These are phyloP conservation scores for Trematomus bernacchii DNA, from an alignment of 2,797 vertebrate genomes.

Conservation along the genomic window DNA sequence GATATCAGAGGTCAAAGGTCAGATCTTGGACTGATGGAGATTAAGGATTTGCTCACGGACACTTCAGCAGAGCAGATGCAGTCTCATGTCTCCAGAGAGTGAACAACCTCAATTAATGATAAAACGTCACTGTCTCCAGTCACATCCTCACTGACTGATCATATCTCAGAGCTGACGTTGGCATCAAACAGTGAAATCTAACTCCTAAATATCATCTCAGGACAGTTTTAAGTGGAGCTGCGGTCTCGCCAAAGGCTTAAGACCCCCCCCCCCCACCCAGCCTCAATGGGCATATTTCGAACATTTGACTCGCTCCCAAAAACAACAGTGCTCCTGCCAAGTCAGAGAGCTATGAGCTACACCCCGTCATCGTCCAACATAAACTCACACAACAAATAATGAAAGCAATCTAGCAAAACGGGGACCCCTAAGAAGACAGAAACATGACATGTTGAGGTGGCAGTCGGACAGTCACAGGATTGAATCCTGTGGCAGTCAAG, in stretches of 20 bases:
- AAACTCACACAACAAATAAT: conserved; percentile 73
- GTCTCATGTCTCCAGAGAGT: not conserved
- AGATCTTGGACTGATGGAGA: not conserved
- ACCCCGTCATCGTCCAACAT: conserved; percentile 67
- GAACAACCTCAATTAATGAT: not conserved
- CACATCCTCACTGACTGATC: not conserved
- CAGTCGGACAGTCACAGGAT: conserved; percentile 21
- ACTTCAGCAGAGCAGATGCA: not conserved
- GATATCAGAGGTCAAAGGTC: conserved; percentile 13
- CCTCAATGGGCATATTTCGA: conserved; percentile 65
- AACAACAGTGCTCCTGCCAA: conserved; percentile 74
- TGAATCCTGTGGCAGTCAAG: conserved; percentile 14
- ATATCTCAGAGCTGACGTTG: not conserved
- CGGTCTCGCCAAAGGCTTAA: conserved; percentile 58
- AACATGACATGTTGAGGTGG: conserved; percentile 38
- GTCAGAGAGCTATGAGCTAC: conserved; percentile 61
- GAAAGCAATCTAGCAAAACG: conserved; percentile 53
- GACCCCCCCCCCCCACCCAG: conserved; percentile 27
- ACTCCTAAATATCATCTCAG: conserved; percentile 50
- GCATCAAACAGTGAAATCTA: conserved; percentile 35
- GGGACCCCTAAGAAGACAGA: conserved; percentile 36
- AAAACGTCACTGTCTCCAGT: conserved; percentile 26
- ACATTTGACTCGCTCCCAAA: conserved; percentile 74
- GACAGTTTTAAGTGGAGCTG: conserved; percentile 61
- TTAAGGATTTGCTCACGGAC: not conserved